phyloP scores from a whole-genome alignment of 2,888 invertebrate species.

The Timandra comae region DNA sequence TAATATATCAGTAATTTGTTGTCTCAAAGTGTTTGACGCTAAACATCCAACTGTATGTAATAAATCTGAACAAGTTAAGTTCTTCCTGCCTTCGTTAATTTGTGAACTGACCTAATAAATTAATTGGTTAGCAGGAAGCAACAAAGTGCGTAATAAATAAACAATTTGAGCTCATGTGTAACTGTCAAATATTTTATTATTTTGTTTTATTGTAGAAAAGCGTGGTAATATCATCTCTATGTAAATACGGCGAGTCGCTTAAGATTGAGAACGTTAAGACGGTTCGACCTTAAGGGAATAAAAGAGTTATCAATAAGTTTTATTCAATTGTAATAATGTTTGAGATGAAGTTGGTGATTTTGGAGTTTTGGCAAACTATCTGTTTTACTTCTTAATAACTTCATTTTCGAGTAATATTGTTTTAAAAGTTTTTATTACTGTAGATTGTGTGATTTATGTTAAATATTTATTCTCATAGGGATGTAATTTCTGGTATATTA shows the following conservation, averaged over 20 bases:
- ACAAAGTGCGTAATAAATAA: slow-evolving; percentile 67
- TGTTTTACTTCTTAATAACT: slow-evolving; percentile 13
- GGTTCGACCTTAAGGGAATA: slow-evolving; percentile 55
- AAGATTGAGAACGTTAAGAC: slow-evolving; percentile 63
- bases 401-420: no score
- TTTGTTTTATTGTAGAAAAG: slow-evolving; percentile 38
- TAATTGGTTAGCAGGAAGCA: slow-evolving; percentile 60
- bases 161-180: slow-evolving; percentile 47
- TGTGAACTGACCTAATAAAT: slow-evolving; percentile 62
- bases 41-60: slow-evolving; percentile 27
- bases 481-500: no score
- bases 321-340: slow-evolving; percentile 49
- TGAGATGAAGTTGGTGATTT: slow-evolving; percentile 26
- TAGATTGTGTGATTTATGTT: neutral
- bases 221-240: slow-evolving; percentile 51
- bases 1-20: no score
- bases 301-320: slow-evolving; percentile 69
- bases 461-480: no score
- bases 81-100: slow-evolving; percentile 63
- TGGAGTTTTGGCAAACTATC: slow-evolving; percentile 31
- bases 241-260: slow-evolving; percentile 37
- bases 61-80: slow-evolving; percentile 49
- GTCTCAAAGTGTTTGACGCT: neutral
- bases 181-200: slow-evolving; percentile 39
- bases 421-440: no score